Base-by-base conservation (phyloP, 2,113 vertebrate species). In the Pycnonotus jocosus region DNA sequence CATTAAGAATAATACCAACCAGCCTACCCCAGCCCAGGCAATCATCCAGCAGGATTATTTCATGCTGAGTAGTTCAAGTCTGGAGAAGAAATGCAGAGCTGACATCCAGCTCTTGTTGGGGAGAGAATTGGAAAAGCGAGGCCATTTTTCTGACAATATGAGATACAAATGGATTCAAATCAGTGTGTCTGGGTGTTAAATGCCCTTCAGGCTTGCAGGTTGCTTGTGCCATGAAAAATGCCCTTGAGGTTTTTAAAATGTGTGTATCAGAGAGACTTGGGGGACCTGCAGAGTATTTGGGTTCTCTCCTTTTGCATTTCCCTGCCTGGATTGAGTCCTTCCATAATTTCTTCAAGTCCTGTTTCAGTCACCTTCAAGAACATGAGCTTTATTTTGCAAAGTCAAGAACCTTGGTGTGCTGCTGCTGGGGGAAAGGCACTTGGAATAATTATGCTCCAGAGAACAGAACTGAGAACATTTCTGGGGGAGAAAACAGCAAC, bases 381-480 rank as follows among this genome's bases (percentile, higher is more conserved):
- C 35, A 37, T 53, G 50, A 56, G 87, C 30, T 71, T 73, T 16
- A 12, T 74, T 74, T 25, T n/a, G 38, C 66, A 50, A 89, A 90
- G 54, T 69, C 65, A 42, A 57, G 40, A 31, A 78, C 45, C 31
- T 91, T 81, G 58, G 65, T 10, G 1, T 94, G 87, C 70, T 93
- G 77, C 50, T 81, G 47, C 31, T n/a, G 45, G 54, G 50, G 74
- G 47, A 86, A 82, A 85, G 66, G 79, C 80, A 81, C 68, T 82
- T 79, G 51, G 21, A 72, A 71, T 86, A 79, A 92, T 96, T 83
- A 76, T 31, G 58, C 88, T 92, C 77, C 58, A 56, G 81, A 95
- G 96, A 97, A 81, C 72, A 65, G 92, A 88, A 66, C 84, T 91
- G 86, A 86, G 90, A 94, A 86, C 62, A 23, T 88, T 92, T 80